Conservation (phyloP, 1,140 invertebrate species). For the Papilio aristodemus region DNA sequence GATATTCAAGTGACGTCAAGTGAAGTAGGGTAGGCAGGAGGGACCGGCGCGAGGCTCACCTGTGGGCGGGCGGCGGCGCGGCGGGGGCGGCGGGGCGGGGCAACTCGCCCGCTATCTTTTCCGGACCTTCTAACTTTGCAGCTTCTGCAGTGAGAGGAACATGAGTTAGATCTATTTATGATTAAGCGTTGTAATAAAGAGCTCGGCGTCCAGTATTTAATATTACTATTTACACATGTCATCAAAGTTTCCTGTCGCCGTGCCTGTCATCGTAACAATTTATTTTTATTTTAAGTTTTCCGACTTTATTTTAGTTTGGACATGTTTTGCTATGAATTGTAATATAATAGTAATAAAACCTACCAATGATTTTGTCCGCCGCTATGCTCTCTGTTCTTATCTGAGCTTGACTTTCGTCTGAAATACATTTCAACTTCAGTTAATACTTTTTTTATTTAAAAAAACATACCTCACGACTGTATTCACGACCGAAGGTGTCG, state of each 20-base stretch:
- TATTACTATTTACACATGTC: too few species aligned
- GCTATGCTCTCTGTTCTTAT: slow-evolving; percentile 41
- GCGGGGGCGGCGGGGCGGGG: slow-evolving; percentile 2
- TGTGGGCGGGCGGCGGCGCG: background rate
- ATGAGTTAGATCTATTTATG: too few species aligned
- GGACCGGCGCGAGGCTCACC: too few species aligned
- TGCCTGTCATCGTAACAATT: too few species aligned
- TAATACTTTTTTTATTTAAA: background rate
- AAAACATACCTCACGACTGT: background rate
- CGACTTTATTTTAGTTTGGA: too few species aligned
- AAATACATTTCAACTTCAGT: background rate
- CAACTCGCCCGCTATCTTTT: slow-evolving; percentile 37
- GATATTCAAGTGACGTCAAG: background rate
- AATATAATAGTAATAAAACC: slow-evolving; percentile 21
- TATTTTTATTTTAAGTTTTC: too few species aligned
- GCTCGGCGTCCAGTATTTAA: too few species aligned
- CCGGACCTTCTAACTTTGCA: slow-evolving; percentile 45
- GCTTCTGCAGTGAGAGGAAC: slow-evolving; percentile 38
- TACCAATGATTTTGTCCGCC: slow-evolving; percentile 53
- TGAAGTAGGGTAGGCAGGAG: background rate
- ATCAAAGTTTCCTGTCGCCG: too few species aligned
- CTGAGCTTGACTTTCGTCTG: slow-evolving; percentile 54
- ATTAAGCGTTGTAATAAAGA: too few species aligned
- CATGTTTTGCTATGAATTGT: too few species aligned
- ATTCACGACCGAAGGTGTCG: too few species aligned